phyloP scores from a whole-genome alignment of 2,797 vertebrate species.

The Alca torda region DNA sequence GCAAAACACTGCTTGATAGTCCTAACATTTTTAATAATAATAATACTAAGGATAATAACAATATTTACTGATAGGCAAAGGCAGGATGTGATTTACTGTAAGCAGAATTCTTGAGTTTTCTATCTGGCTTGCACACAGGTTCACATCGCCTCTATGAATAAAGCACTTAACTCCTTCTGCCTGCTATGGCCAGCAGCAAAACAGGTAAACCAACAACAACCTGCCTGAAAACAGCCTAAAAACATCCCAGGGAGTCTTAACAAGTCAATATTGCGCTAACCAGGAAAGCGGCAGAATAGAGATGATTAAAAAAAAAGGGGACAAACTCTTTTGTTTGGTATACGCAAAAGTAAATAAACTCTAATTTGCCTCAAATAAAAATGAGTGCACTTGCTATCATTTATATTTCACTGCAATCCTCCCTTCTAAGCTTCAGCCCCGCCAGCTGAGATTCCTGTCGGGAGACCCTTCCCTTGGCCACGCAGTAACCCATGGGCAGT shows the following conservation, averaged over 20 bases:
- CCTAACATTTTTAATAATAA: neutral
- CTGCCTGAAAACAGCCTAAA: neutral
- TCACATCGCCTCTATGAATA: neutral
- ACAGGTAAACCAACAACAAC: neutral
- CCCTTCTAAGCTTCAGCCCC: neutral
- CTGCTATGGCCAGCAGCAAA: neutral
- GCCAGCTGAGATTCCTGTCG: neutral
- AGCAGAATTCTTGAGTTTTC: neutral
- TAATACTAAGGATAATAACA: neutral
- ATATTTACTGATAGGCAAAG: slow-evolving; percentile 30
- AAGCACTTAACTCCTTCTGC: neutral
- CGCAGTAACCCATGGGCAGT: neutral
- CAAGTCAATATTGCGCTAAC: neutral
- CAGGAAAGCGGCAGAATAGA: neutral
- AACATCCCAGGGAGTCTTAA: neutral
- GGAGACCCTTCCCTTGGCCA: neutral
- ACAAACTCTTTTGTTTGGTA: neutral
- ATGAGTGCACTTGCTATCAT: neutral
- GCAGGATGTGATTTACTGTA: neutral
- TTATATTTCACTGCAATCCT: neutral
- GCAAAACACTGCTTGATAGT: slow-evolving; percentile 25
- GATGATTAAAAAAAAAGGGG: neutral
- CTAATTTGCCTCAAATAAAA: neutral
- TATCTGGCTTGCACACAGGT: neutral
- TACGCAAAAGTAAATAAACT: neutral